Conservation (phyloP, 2,113 vertebrate species). For the Carollia perspicillata region DNA sequence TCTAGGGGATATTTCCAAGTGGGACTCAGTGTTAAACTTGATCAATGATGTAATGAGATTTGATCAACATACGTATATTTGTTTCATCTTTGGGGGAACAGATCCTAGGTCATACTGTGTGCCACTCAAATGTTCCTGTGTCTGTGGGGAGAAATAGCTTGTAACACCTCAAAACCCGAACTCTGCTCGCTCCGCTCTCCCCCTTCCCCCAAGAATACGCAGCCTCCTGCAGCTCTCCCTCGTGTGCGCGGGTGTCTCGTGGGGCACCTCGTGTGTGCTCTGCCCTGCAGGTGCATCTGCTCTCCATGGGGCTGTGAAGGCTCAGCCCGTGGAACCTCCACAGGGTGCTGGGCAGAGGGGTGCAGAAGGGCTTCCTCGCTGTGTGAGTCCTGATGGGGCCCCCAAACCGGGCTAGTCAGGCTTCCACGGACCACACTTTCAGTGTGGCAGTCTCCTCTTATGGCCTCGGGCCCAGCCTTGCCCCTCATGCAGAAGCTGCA, state of each 20-base stretch:
- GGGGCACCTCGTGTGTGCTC: accelerated
- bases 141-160: not conserved
- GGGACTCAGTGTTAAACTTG: not conserved
- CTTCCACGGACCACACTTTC: not conserved
- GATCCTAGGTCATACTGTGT: not conserved
- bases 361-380: not conserved
- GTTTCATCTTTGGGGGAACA: not conserved
- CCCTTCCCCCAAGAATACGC: not conserved
- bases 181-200: not conserved
- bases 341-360: not conserved
- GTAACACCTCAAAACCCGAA: not conserved
- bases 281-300: not conserved
- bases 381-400: no score
- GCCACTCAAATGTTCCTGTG: not conserved
- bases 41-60: not conserved
- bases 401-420: not conserved
- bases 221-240: no score
- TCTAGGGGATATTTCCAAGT: not conserved
- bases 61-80: not conserved
- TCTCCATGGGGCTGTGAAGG: not conserved
- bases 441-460: accelerated
- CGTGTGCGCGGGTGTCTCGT: not conserved
- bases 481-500: not conserved
- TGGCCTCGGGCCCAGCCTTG: not conserved
- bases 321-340: not conserved